phyloP scores from a whole-genome alignment of 2,797 vertebrate genomes.

The Danio aesculapii region DNA sequence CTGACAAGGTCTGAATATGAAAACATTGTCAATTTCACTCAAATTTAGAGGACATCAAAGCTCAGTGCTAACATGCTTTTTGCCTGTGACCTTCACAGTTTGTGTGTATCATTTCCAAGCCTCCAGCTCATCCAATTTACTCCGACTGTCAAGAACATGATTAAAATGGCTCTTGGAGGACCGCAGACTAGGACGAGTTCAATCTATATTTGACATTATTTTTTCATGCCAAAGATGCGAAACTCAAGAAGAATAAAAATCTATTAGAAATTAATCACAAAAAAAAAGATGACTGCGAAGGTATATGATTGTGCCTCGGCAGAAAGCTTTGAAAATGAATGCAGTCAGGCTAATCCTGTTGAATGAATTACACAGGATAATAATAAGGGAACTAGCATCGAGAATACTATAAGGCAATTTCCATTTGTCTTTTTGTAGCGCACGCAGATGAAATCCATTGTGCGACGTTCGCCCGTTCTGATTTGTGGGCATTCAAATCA shows the following conservation, averaged over 20 bases:
- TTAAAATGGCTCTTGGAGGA: conserved; percentile 50
- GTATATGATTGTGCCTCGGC: conserved; percentile 46
- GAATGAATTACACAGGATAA: conserved; percentile 58
- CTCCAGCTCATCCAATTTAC: conserved; percentile 42
- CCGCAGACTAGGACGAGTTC: conserved; percentile 38
- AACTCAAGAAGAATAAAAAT: conserved; percentile 53
- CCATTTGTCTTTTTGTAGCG: conserved; percentile 54
- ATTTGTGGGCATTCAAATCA: conserved; percentile 42
- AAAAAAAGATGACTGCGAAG: conserved; percentile 47
- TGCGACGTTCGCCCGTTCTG: conserved; percentile 45
- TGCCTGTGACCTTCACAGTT: conserved; percentile 48
- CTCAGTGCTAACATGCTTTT: conserved; percentile 49
- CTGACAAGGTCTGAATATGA: conserved; percentile 44
- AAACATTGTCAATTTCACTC: conserved; percentile 63
- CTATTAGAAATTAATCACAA: conserved; percentile 54
- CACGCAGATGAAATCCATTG: conserved; percentile 56
- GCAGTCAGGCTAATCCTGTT: conserved; percentile 53
- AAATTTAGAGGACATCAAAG: conserved; percentile 26
- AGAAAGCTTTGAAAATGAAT: conserved; percentile 59
- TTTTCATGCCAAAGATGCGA: conserved; percentile 48
- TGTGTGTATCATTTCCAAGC: conserved; percentile 35
- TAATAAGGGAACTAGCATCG: conserved; percentile 49
- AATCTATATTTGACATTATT: conserved; percentile 53
- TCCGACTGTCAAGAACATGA: conserved; percentile 51
- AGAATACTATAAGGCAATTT: conserved; percentile 55